Conservation (phyloP, 2,797 vertebrate genomes). For the Cephalopachus bancanus region DNA sequence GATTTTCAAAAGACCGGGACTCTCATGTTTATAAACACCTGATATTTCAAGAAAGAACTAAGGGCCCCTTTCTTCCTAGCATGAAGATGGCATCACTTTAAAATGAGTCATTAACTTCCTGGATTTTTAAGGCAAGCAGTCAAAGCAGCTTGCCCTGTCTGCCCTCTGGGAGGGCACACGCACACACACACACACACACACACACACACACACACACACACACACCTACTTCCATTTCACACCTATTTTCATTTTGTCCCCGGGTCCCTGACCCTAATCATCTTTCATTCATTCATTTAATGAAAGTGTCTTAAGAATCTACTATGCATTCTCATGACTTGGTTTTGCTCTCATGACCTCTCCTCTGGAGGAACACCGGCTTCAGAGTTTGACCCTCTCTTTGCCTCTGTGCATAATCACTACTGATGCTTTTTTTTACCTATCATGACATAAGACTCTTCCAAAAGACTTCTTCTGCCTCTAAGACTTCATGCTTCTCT, state of each 20-base stretch:
- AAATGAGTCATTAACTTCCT: conserved; percentile 6
- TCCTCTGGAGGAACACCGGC: not conserved
- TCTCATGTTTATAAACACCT: conserved; percentile 45
- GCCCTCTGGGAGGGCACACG: not conserved
- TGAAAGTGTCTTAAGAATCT: not conserved
- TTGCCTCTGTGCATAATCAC: not conserved
- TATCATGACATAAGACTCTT: not conserved
- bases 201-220: no score
- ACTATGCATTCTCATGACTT: not conserved
- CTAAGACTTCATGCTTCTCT: not conserved
- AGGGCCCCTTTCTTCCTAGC: not conserved
- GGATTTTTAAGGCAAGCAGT: not conserved
- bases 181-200: no score
- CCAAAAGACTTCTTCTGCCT: not conserved
- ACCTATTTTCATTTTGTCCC: not conserved
- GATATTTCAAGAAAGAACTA: conserved; percentile 51
- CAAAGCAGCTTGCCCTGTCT: not conserved
- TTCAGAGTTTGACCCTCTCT: not conserved
- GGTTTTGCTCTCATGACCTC: not conserved
- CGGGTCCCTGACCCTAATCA: not conserved
- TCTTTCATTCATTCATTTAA: conserved; percentile 31
- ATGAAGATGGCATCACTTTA: conserved; percentile 36
- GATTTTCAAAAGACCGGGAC: not conserved
- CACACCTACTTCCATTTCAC: not conserved
- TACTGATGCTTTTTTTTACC: not conserved